Conservation (phyloP, 2,888 invertebrate genomes). For the Therioaphis trifolii region DNA sequence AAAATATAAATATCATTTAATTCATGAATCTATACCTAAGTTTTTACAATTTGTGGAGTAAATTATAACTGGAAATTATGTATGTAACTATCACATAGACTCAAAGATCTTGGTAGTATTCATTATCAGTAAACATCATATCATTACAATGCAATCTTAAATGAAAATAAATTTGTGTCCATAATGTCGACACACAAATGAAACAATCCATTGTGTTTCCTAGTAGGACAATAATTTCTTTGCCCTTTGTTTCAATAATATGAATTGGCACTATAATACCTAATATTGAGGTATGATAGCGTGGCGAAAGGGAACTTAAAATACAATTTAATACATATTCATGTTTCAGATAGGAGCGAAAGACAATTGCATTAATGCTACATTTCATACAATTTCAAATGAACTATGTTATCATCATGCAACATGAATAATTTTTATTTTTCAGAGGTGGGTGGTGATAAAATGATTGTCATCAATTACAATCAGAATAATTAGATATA, state of each 20-base stretch:
- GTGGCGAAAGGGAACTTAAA: background rate
- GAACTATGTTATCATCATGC: conserved; percentile 42
- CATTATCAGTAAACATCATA: background rate
- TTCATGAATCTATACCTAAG: background rate
- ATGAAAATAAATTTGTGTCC: background rate
- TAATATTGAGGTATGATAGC: background rate
- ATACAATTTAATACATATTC: background rate
- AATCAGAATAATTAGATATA: background rate
- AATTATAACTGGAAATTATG: background rate
- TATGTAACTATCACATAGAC: conserved; percentile 31
- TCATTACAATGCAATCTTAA: background rate
- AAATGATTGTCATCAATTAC: background rate
- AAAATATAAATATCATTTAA: background rate
- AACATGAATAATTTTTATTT: conserved; percentile 1
- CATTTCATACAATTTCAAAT: conserved; percentile 13
- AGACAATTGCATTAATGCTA: conserved; percentile 33
- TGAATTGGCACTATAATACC: conserved; percentile 46
- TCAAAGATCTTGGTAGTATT: conserved; percentile 51
- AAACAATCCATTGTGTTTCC: conserved; percentile 18
- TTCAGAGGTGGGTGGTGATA: background rate
- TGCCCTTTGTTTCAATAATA: background rate
- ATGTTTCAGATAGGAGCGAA: conserved; percentile 45
- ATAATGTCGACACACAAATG: conserved; percentile 15
- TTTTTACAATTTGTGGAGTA: background rate
- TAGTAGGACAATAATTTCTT: background rate